Percentiles rank a stretch among this genome's conserved stretches.
Conservation (phyloP, 2,797 vertebrate species). For the Acrossocheilus wenchowensis region DNA sequence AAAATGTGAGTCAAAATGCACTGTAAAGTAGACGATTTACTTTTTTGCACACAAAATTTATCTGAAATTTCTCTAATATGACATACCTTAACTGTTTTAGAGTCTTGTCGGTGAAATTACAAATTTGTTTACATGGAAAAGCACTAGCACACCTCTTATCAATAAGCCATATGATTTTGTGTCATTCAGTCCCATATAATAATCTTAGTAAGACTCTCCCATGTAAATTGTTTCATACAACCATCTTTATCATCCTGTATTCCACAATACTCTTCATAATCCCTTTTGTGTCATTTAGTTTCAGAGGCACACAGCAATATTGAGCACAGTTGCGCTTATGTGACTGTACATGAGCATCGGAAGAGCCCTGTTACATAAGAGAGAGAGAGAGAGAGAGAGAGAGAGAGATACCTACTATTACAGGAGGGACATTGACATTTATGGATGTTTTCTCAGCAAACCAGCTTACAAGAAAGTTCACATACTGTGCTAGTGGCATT, state of each 20-base stretch:
- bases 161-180: not conserved
- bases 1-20: not conserved
- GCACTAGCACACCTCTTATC: not conserved
- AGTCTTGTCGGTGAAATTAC: not conserved
- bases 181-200: not conserved
- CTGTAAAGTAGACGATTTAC: not conserved
- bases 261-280: not conserved
- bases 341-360: not conserved
- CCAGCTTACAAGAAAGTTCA: not conserved
- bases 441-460: not conserved
- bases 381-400: not conserved
- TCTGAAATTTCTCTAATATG: not conserved
- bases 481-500: constrained; percentile 4
- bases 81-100: not conserved
- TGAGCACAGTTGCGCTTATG: not conserved
- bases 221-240: not conserved
- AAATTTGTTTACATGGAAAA: not conserved
- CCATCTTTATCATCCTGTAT: not conserved
- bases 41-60: not conserved
- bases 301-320: constrained; percentile 1
- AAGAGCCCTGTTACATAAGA: constrained; percentile 12
- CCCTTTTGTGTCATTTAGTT: not conserved
- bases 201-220: not conserved
- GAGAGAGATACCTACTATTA: not conserved
- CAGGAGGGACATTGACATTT: constrained; percentile 21